A percentile compares a stretch with the other conserved stretches of the same genome.
phyloP scores from a whole-genome alignment of 1,140 invertebrate genomes.

The Physella acuta region DNA sequence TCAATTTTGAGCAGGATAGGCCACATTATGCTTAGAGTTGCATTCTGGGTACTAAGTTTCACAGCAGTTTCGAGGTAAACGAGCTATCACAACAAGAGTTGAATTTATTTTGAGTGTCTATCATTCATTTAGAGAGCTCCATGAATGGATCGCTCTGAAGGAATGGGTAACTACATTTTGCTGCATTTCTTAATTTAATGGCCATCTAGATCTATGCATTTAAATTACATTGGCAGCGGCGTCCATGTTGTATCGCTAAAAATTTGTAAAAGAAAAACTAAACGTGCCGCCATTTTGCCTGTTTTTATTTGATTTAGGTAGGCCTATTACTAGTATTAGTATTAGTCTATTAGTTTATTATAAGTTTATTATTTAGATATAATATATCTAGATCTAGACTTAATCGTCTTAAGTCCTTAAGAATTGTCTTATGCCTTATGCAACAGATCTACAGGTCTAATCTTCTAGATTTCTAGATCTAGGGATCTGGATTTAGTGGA shows the following conservation, averaged over 20 bases:
- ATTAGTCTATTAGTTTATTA: no score
- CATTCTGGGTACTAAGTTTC: conserved; percentile 17
- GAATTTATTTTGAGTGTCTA: neutral
- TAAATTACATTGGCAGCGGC: neutral
- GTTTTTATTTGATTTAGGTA: no score
- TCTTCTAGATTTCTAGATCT: no score
- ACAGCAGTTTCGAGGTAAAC: neutral
- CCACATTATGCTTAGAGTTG: conserved; percentile 14
- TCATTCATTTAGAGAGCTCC: neutral
- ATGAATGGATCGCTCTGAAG: conserved; percentile 24
- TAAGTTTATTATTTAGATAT: no score
- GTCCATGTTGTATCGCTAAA: neutral
- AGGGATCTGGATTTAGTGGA: no score
- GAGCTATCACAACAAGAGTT: neutral
- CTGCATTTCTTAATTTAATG: neutral
- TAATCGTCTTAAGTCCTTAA: no score
- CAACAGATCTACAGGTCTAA: no score
- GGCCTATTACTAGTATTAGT: no score
- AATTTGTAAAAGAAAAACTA: no score
- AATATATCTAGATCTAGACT: neutral
- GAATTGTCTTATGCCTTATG: no score
- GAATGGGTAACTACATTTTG: conserved; percentile 19
- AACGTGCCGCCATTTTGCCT: no score
- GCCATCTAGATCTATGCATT: neutral
- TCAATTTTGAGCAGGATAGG: no score